Conservation (phyloP, 2,113 vertebrate genomes). For the Tragelaphus strepsiceros region DNA sequence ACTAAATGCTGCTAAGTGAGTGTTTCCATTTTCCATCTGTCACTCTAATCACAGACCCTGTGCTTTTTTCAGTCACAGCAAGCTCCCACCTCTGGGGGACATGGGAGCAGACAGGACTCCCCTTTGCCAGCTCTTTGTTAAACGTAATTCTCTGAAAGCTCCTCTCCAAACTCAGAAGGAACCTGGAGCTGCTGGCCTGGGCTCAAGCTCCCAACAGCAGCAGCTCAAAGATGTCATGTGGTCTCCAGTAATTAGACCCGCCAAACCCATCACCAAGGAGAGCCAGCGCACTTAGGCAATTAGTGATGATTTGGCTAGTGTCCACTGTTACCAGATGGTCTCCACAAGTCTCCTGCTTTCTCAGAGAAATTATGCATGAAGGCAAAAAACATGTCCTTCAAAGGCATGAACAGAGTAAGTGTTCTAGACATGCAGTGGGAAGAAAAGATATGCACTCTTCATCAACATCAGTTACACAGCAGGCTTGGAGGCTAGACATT, state of each 20-base stretch:
- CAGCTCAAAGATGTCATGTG: neutral
- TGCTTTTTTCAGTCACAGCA: neutral
- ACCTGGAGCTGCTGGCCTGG: neutral
- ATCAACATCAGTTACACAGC: neutral
- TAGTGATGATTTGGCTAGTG: constrained; percentile 58
- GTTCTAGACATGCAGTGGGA: neutral
- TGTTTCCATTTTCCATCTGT: neutral
- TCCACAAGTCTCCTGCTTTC: neutral
- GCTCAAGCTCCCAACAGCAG: neutral
- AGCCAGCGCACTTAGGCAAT: neutral
- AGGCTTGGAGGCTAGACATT: neutral
- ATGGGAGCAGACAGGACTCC: neutral
- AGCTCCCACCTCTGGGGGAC: neutral
- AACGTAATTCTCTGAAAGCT: neutral
- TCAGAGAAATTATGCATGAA: neutral
- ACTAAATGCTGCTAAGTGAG: neutral
- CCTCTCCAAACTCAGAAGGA: neutral
- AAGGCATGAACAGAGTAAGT: neutral
- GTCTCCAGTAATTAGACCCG: neutral
- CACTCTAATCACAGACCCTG: constrained; percentile 22
- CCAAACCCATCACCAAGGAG: constrained; percentile 16
- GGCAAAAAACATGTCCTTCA: neutral
- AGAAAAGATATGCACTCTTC: neutral
- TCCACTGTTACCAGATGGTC: constrained; percentile 64
- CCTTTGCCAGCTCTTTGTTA: neutral